A percentile compares a stretch with the other conserved stretches of the same genome.
Evolutionary conservation across 2,888 invertebrate genomes (phyloP).

Genomic region (Drosophila multiciliata): DNA sequence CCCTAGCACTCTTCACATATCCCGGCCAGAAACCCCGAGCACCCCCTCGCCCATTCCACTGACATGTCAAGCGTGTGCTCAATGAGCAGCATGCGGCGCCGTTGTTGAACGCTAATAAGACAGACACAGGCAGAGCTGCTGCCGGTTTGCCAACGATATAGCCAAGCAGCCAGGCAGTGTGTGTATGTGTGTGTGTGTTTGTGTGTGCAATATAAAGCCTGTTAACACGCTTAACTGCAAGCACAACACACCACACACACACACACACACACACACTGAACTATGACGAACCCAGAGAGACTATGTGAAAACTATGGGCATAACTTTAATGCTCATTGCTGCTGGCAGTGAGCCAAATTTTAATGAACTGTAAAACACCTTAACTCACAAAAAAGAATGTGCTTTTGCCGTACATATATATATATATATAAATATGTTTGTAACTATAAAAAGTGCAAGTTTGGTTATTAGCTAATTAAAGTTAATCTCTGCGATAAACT

Average conservation of each 20-base stretch:
- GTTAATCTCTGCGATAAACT: not conserved
- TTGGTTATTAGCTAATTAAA: constrained; percentile 30
- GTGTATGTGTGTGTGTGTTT: constrained; percentile 24
- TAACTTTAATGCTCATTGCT: constrained; percentile 77
- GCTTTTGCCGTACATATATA: not conserved
- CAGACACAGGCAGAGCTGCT: constrained; percentile 40
- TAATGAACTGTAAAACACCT: constrained; percentile 70
- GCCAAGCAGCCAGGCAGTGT: constrained; percentile 22
- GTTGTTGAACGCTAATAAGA: constrained; percentile 71
- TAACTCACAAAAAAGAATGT: constrained; percentile 9
- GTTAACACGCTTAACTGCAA: constrained; percentile 80
- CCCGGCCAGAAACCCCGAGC: not conserved
- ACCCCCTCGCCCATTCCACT: not conserved
- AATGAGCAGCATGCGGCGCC: constrained; percentile 54
- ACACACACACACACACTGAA: constrained; percentile 3
- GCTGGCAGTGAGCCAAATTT: constrained; percentile 77
- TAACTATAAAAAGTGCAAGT: constrained; percentile 1
- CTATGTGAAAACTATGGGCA: constrained; percentile 57
- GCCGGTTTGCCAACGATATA: constrained; percentile 22
- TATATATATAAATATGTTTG: not conserved
- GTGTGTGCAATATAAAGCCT: constrained; percentile 72
- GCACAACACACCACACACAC: constrained; percentile 33
- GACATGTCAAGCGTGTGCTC: constrained; percentile 54
- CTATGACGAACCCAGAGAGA: constrained; percentile 58
- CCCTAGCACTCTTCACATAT: not conserved